phyloP scores from a whole-genome alignment of 2,888 invertebrate species.

The Nesidiocoris tenuis region DNA sequence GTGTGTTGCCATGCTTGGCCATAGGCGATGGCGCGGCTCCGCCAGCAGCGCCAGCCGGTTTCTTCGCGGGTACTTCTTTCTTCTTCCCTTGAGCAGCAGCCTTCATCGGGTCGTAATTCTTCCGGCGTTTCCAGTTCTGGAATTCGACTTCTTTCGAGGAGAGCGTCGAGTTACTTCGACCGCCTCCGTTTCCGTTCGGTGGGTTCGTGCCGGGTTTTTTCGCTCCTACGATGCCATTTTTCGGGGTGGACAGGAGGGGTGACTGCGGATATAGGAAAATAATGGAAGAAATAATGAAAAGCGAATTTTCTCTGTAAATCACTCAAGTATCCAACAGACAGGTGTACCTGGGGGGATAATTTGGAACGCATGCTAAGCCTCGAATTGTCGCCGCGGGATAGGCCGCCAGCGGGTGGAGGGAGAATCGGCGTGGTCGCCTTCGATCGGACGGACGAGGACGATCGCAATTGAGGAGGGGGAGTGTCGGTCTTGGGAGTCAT shows the following conservation, averaged over 20 bases:
- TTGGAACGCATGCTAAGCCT: constrained; percentile 64
- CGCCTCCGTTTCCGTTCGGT: constrained; percentile 54
- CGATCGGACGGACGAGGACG: constrained; percentile 39
- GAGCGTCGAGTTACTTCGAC: constrained; percentile 68
- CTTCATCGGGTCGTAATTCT: constrained; percentile 92
- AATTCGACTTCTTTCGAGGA: constrained; percentile 79
- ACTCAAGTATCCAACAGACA: too few relatives aligned
- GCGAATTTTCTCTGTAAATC: too few relatives aligned
- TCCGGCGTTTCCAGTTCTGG: constrained; percentile 94
- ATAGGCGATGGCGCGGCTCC: background rate
- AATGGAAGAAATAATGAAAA: constrained; percentile 1
- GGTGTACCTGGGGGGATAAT: constrained; percentile 47
- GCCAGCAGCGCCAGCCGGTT: constrained; percentile 10
- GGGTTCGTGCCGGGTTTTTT: constrained; percentile 53
- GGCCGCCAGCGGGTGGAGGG: constrained; percentile 50
- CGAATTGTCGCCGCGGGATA: constrained; percentile 64
- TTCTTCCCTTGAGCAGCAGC: constrained; percentile 84
- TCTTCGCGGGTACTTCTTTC: constrained; percentile 54
- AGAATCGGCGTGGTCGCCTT: constrained; percentile 42
- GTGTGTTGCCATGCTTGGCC: background rate
- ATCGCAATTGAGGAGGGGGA: constrained; percentile 25
- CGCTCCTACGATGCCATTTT: constrained; percentile 15
- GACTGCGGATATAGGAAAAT: constrained; percentile 46
- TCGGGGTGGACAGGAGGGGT: constrained; percentile 46
- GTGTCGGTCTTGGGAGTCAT: constrained; percentile 19